Conservation (phyloP, 2,888 invertebrate genomes). For the Drosophila nr. fundita region DNA sequence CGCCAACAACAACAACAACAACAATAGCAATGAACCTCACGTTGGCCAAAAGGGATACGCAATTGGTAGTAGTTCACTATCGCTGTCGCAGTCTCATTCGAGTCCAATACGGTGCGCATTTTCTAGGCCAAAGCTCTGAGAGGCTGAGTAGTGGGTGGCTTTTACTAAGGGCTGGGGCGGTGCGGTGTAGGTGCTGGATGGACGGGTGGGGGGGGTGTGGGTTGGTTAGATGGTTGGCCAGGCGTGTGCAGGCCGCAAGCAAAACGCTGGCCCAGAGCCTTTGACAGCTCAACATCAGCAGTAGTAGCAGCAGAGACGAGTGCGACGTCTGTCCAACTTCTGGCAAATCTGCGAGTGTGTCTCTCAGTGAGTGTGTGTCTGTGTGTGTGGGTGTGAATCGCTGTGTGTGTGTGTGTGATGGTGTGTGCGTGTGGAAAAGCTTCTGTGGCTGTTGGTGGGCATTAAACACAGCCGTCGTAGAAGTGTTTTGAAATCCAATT, state of each 20-base stretch:
- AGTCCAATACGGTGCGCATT: conserved; percentile 57
- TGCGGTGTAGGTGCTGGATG: not conserved
- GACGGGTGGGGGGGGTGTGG: not conserved
- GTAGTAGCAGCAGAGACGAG: conserved; percentile 26
- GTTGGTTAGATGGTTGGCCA: not conserved
- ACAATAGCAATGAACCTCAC: conserved; percentile 9
- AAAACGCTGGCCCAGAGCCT: conserved; percentile 60
- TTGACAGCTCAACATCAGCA: conserved; percentile 63
- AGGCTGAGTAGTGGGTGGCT: conserved; percentile 36
- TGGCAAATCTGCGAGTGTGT: conserved; percentile 52
- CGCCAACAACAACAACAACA: conserved; percentile 18
- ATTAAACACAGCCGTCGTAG: conserved; percentile 74
- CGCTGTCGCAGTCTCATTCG: conserved; percentile 18
- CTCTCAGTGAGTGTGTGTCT: conserved; percentile 20
- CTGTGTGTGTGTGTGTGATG: conserved; percentile 4
- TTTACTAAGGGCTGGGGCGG: conserved; percentile 7
- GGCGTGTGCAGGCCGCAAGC: conserved; percentile 50
- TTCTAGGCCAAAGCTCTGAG: conserved; percentile 78
- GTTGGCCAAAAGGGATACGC: conserved; percentile 41
- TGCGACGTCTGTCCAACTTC: conserved; percentile 57
- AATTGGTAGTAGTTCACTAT: conserved; percentile 43
- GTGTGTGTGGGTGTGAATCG: not conserved
- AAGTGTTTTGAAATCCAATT: conserved; percentile 81
- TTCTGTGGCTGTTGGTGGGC: conserved; percentile 75
- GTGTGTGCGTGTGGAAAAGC: conserved; percentile 49